Percentiles rank a stretch among this genome's conserved stretches.
These are phyloP conservation scores for Actinia tenebrosa DNA, from an alignment of 64 coral and sea anemone genomes.

Conservation along the genomic window DNA sequence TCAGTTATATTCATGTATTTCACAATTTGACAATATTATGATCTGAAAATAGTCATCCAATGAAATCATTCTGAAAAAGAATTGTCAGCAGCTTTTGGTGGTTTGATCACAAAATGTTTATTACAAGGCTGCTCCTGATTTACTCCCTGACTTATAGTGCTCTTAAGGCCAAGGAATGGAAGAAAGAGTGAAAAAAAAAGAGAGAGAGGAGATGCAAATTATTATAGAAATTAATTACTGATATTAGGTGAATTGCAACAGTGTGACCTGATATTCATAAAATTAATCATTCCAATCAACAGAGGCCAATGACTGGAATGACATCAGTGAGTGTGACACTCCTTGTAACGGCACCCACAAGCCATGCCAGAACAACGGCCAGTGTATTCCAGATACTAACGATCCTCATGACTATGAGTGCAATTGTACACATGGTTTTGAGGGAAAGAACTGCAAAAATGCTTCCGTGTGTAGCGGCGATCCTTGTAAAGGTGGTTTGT, in stretches of 20 bases:
- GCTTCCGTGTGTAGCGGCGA: conserved; percentile 45
- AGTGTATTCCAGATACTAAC: conserved; percentile 35
- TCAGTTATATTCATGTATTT: background rate
- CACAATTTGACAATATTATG: background rate
- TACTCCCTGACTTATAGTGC: too few species aligned
- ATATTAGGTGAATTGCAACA: background rate
- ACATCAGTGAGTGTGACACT: conserved; percentile 78
- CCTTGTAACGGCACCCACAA: conserved; percentile 41
- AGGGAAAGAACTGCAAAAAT: conserved; percentile 54
- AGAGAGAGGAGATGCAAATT: too few species aligned
- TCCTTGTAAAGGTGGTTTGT: conserved; percentile 66
- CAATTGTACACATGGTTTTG: conserved; percentile 38
- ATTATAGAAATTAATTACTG: too few species aligned
- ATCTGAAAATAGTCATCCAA: background rate
- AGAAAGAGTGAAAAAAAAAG: too few species aligned
- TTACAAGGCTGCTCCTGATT: too few species aligned
- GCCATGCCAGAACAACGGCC: conserved; percentile 60
- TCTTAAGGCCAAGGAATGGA: too few species aligned
- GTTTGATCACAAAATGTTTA: too few species aligned
- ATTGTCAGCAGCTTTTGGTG: too few species aligned
- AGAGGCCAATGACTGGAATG: conserved; percentile 73
- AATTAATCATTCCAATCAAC: background rate
- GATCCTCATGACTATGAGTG: conserved; percentile 70
- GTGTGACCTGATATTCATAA: background rate
- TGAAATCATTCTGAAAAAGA: too few species aligned